phyloP scores from a whole-genome alignment of 1,140 invertebrate genomes.

The Halictus rubicundus region DNA sequence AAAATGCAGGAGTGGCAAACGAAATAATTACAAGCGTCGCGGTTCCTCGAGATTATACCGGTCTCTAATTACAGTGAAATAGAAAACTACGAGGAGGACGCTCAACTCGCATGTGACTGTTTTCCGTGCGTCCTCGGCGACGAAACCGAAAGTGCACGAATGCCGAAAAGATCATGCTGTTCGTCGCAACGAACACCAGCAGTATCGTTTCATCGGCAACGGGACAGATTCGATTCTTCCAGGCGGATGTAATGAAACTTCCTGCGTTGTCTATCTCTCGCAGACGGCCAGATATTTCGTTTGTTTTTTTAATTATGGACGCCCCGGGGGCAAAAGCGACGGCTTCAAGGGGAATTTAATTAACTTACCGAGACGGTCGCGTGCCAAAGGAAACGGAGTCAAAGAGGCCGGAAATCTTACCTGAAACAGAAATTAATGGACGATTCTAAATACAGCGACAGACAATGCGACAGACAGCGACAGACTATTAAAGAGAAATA shows the following conservation, averaged over 20 bases:
- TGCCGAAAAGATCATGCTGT: not conserved
- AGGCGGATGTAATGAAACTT: too few relatives aligned
- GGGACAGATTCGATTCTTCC: too few relatives aligned
- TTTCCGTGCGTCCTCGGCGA: not conserved
- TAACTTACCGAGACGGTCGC: constrained; percentile 54
- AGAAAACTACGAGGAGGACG: not conserved
- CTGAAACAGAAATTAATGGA: constrained; percentile 60
- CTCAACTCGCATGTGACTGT: not conserved
- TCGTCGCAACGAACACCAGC: too few relatives aligned
- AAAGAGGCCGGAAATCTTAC: constrained; percentile 56
- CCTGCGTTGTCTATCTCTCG: too few relatives aligned
- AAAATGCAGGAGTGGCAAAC: constrained; percentile 31
- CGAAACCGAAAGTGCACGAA: not conserved
- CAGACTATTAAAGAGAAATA: not conserved
- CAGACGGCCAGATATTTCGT: constrained; percentile 11
- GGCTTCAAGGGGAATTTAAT: constrained; percentile 51
- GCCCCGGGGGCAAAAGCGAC: constrained; percentile 17
- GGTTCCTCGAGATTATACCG: constrained; percentile 1
- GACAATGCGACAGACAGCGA: not conserved
- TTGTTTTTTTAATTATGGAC: constrained; percentile 42
- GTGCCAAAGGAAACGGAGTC: constrained; percentile 52
- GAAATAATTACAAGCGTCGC: constrained; percentile 42
- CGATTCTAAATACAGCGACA: constrained; percentile 28
- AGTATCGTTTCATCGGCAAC: too few relatives aligned
- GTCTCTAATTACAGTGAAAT: constrained; percentile 19